These are phyloP conservation scores for Euzophera pinguis DNA, from an alignment of 2,888 invertebrate genomes.

Conservation along the genomic window DNA sequence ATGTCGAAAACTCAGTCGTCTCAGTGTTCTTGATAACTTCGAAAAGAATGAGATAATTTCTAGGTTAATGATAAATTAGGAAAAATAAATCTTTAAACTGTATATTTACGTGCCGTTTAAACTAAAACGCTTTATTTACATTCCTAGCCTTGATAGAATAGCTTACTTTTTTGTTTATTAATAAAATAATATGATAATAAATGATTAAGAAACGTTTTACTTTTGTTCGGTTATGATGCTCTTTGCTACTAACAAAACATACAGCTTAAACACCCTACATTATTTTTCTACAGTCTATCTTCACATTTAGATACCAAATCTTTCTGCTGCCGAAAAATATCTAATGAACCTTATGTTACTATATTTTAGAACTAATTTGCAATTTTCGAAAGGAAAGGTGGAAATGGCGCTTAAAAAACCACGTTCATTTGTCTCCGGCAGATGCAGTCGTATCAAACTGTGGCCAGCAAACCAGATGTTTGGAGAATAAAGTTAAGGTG, in stretches of 20 bases:
- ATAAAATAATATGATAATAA: no score
- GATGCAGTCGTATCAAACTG: slow-evolving; percentile 66
- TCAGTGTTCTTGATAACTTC: no score
- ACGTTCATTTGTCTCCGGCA: slow-evolving; percentile 75
- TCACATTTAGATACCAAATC: slow-evolving; percentile 27
- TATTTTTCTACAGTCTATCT: slow-evolving; percentile 53
- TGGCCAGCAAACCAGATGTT: slow-evolving; percentile 35
- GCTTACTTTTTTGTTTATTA: no score
- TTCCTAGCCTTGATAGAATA: no score
- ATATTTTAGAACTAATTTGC: slow-evolving; percentile 25
- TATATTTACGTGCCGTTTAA: no score
- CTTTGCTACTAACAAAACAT: slow-evolving; percentile 53
- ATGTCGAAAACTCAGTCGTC: no score
- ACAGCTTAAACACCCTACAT: slow-evolving; percentile 65
- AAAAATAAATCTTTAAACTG: no score
- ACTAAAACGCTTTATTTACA: no score
- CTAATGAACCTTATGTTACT: slow-evolving; percentile 26
- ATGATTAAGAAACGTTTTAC: no score
- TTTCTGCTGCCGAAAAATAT: slow-evolving; percentile 26
- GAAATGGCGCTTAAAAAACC: slow-evolving; percentile 72
- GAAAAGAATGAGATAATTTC: no score
- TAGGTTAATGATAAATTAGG: no score
- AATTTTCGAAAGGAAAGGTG: slow-evolving; percentile 33
- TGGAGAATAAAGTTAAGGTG: slow-evolving; percentile 8
- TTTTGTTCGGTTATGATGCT: no score